phyloP scores from a whole-genome alignment of 1,140 invertebrate genomes.

The Tetragnatha versicolor region DNA sequence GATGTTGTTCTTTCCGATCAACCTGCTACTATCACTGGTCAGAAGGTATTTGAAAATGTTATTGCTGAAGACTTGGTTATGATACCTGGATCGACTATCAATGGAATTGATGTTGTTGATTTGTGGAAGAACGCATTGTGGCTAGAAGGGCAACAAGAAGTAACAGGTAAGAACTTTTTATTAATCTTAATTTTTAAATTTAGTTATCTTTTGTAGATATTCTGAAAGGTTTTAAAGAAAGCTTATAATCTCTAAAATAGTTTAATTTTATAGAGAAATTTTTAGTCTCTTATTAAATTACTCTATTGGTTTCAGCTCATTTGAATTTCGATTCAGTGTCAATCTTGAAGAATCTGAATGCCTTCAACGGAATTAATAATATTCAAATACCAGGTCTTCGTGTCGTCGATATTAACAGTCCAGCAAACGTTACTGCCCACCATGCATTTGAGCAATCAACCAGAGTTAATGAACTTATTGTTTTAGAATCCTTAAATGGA shows the following conservation, averaged over 20 bases:
- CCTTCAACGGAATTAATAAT: constrained; percentile 24
- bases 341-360: constrained; percentile 18
- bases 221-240: background rate
- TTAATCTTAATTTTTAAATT: background rate
- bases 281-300: background rate
- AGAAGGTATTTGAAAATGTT: constrained; percentile 38
- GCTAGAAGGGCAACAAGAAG: constrained; percentile 30
- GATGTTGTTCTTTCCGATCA: constrained; percentile 29
- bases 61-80: constrained; percentile 4
- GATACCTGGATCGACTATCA: constrained; percentile 13
- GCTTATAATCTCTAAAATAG: too few relatives aligned
- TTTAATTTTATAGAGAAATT: background rate
- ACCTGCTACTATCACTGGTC: constrained; percentile 34
- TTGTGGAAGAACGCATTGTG: constrained; percentile 52
- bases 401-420: constrained; percentile 9
- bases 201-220: background rate
- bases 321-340: constrained; percentile 30
- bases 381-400: constrained; percentile 40
- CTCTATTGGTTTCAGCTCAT: constrained; percentile 25
- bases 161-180: constrained; percentile 41
- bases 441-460: constrained; percentile 12
- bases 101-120: constrained; percentile 45
- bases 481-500: constrained; percentile 49
- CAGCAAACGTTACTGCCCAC: background rate
- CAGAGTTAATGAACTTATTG: constrained; percentile 2